Conservation (phyloP, 2,888 invertebrate species). For the Ochlodes sylvanus region DNA sequence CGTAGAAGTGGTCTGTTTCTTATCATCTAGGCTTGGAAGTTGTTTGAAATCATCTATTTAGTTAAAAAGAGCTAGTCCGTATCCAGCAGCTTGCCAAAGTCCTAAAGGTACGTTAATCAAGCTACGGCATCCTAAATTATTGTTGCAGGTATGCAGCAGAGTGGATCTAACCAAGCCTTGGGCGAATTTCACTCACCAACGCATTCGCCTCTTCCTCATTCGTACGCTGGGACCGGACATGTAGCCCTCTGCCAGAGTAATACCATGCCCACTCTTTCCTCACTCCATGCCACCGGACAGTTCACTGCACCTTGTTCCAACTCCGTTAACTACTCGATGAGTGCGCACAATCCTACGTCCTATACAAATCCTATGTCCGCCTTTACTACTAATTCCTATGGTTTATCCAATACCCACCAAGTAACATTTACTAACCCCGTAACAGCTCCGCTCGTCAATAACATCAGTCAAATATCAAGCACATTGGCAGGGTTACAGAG, state of each 20-base stretch:
- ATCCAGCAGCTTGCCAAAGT: background rate
- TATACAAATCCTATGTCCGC: constrained; percentile 82
- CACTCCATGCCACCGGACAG: constrained; percentile 76
- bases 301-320: constrained; percentile 79
- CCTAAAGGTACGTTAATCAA: background rate
- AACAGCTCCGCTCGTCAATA: constrained; percentile 78
- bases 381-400: constrained; percentile 75
- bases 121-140: constrained; percentile 8
- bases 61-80: background rate
- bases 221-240: constrained; percentile 78
- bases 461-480: constrained; percentile 79
- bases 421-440: constrained; percentile 82
- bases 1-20: background rate
- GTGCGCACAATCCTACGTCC: constrained; percentile 80
- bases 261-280: constrained; percentile 87
- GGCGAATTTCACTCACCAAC: constrained; percentile 87
- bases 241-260: constrained; percentile 85
- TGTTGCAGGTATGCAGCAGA: constrained; percentile 85
- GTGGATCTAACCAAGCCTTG: constrained; percentile 89
- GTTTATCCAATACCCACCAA: constrained; percentile 80
- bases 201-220: constrained; percentile 84
- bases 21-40: background rate
- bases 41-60: constrained; percentile 3
- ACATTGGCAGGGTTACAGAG: constrained; percentile 79
- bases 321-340: constrained; percentile 80